A percentile compares a stretch with the other conserved stretches of the same genome.
phyloP scores from a whole-genome alignment of 2,113 vertebrate genomes.

The Rhea pennata region DNA sequence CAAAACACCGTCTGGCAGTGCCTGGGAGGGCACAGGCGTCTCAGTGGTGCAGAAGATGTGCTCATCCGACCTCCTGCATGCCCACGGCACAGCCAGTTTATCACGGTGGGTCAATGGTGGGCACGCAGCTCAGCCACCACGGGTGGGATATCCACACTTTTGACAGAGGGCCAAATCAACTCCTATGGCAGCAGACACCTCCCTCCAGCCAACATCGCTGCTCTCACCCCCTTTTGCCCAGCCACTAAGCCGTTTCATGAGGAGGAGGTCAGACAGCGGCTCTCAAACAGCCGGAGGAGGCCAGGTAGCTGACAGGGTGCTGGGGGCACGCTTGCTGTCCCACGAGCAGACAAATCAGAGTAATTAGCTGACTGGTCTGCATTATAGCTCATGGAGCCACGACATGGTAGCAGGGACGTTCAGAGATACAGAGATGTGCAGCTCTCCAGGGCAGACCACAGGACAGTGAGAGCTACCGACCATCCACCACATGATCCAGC shows the following conservation, averaged over 20 bases:
- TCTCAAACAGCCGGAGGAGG: not conserved
- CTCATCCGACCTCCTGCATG: not conserved
- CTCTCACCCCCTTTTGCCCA: not conserved
- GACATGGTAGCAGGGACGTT: rapidly evolving
- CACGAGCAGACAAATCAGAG: not conserved
- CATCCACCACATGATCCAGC: rapidly evolving
- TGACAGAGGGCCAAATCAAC: not conserved
- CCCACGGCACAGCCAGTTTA: not conserved
- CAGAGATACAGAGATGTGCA: rapidly evolving
- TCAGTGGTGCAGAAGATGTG: not conserved
- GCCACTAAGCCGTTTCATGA: not conserved
- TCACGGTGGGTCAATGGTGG: not conserved
- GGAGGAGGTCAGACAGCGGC: not conserved
- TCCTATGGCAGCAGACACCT: not conserved
- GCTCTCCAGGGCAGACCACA: not conserved
- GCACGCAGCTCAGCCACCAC: rapidly evolving
- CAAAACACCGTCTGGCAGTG: rapidly evolving
- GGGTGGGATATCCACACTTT: rapidly evolving
- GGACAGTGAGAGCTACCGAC: not conserved
- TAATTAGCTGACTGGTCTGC: not conserved
- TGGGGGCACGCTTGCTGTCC: not conserved
- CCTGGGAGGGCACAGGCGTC: rapidly evolving
- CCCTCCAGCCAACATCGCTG: not conserved
- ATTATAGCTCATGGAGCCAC: not conserved
- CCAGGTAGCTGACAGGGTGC: not conserved